A percentile compares a stretch with the other conserved stretches of the same genome.
phyloP scores from a whole-genome alignment of 2,797 vertebrate species.

The Epinephelus awoara region DNA sequence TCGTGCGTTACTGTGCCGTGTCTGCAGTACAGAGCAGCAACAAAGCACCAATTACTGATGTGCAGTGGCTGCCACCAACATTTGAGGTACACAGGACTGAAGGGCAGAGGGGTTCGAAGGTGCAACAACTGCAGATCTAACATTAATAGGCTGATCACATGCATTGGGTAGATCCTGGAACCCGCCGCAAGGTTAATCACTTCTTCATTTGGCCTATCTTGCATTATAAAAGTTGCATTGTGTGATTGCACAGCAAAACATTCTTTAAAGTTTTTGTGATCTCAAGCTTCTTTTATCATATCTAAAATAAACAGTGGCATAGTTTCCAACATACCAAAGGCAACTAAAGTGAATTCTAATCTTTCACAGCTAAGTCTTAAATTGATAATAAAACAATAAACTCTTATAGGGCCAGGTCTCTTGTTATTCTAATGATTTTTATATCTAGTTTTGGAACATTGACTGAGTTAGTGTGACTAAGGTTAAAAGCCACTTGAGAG shows the following conservation, averaged over 20 bases:
- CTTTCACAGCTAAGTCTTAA: slow-evolving; percentile 29
- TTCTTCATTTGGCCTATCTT: slow-evolving; percentile 16
- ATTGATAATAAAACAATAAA: slow-evolving; percentile 37
- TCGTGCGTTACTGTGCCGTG: slow-evolving; percentile 85
- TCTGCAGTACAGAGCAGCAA: slow-evolving; percentile 89
- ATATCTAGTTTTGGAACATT: slow-evolving; percentile 36
- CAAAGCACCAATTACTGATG: slow-evolving; percentile 88
- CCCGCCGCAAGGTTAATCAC: slow-evolving; percentile 6
- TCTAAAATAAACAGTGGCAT: slow-evolving; percentile 56
- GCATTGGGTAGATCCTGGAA: not conserved
- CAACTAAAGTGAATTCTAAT: slow-evolving; percentile 30
- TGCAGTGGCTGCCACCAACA: slow-evolving; percentile 91
- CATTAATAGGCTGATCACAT: not conserved
- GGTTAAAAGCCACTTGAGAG: slow-evolving; percentile 35
- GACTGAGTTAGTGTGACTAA: slow-evolving; percentile 29
- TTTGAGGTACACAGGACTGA: slow-evolving; percentile 86
- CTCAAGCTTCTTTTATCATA: slow-evolving; percentile 31
- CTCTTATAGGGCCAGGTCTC: slow-evolving; percentile 4
- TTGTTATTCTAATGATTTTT: slow-evolving; percentile 41
- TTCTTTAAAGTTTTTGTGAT: slow-evolving; percentile 28
- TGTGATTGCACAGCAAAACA: slow-evolving; percentile 20
- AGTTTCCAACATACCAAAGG: slow-evolving; percentile 24
- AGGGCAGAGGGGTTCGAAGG: slow-evolving; percentile 6
- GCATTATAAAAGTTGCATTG: slow-evolving; percentile 27
- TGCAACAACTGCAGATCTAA: slow-evolving; percentile 10